These are phyloP conservation scores for Atlantisia rogersi DNA, from an alignment of 2,113 vertebrate genomes.

Conservation along the genomic window DNA sequence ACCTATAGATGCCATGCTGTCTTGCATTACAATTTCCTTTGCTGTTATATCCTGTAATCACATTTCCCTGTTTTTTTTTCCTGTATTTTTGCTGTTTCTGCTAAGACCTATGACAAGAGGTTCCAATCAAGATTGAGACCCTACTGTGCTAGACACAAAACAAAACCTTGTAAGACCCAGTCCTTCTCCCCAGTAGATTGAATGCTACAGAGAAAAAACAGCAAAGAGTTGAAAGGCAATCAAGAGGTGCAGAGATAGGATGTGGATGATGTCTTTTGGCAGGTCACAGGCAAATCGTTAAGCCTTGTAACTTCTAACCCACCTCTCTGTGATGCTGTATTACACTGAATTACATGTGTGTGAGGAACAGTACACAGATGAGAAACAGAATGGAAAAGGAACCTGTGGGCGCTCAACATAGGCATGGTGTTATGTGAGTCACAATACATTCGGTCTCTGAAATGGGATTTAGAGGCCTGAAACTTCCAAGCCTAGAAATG, in stretches of 20 bases:
- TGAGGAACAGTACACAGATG: neutral
- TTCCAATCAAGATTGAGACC: neutral
- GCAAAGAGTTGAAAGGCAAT: neutral
- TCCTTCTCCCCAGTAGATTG: neutral
- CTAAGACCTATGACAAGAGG: neutral
- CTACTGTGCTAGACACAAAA: neutral
- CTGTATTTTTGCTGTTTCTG: conserved; percentile 3
- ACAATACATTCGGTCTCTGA: neutral
- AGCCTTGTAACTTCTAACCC: neutral
- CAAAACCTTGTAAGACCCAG: neutral
- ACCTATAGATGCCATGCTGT: neutral
- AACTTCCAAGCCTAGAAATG: neutral
- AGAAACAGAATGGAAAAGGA: neutral
- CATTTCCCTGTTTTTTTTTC: neutral
- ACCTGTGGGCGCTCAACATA: neutral
- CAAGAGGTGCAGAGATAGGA: neutral
- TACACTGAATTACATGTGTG: neutral
- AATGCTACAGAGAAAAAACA: neutral
- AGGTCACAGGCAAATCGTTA: neutral
- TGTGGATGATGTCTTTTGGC: neutral
- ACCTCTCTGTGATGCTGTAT: neutral
- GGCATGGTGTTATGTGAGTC: neutral
- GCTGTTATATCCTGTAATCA: neutral
- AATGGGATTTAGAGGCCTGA: neutral
- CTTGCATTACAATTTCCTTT: neutral